Evolutionary conservation across 92 coral and sea anemone genomes (phyloP), one percentile per base, ranked within the genome.

Genomic region (Porites lobata): DNA sequence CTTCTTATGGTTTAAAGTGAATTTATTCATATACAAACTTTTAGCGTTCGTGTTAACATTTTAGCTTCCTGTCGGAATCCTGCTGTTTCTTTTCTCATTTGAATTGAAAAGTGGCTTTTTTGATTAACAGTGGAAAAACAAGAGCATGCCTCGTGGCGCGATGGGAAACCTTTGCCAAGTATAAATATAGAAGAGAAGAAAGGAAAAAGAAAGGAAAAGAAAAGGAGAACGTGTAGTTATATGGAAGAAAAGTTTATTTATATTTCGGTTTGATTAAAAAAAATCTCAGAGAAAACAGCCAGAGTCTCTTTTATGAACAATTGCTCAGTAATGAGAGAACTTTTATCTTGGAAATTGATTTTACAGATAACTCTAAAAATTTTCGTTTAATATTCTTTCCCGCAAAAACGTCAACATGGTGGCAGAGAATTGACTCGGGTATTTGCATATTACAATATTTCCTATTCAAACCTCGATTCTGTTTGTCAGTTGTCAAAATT

Each of bases 401-500:
- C 50, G 43, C 77, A 24, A 22, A 38, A 54, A 32, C 13, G 69
- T 19, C 66, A 80, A 65, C 62, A 80, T 18, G 14, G 29, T 57
- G 22, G 18, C 17, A 32, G n/a, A 57, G 10, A 17, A n/a, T 29
- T n/a, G 29, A 4, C 63, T 19, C 79, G 71, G 71, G 68, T 82
- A 82, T 82, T 69, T 70, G 86, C 86, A 82, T 70, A 32, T 56
- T 26, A 18, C 73, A 38, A 38, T 38, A 38, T 4, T 38, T 38
- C 5, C 0, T 66, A 80, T 80, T 80, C 57, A 70, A 81, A 56
- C 69, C 38, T 54, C 69, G 8, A 54, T 70, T 82, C 86, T 82
- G 47, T 82, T 82, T 82, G 85, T 81, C 50, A 67, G 20, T 8
- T 17, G 19, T 43, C 8, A 63, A 15, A 52, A 20, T 70, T 82